A percentile compares a stretch with the other conserved stretches of the same genome.
Evolutionary conservation across 2,797 vertebrate species (phyloP).

Genomic region (Argyrosomus regius): DNA sequence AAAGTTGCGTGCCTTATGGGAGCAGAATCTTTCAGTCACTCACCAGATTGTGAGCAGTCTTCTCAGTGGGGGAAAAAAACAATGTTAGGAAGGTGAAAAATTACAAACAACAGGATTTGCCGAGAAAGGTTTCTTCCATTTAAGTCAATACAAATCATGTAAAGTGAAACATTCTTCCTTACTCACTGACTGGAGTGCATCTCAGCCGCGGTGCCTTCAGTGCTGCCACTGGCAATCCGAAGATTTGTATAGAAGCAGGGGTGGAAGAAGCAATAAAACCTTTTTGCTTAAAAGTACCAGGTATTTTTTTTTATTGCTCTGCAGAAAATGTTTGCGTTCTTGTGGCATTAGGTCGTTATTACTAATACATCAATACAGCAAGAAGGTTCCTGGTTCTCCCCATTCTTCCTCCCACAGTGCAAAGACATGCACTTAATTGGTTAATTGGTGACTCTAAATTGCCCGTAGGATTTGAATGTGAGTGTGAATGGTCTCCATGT

Average conservation of each 20-base stretch:
- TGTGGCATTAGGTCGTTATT: too few species aligned
- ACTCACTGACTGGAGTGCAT: neutral
- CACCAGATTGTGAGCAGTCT: neutral
- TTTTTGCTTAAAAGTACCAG: neutral
- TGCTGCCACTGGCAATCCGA: neutral
- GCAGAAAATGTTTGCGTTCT: too few species aligned
- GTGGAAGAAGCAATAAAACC: neutral
- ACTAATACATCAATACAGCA: too few species aligned
- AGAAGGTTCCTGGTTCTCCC: too few species aligned
- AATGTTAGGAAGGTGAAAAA: neutral
- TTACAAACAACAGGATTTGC: neutral
- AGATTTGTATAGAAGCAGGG: neutral
- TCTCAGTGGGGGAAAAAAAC: neutral
- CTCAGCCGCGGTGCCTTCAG: neutral
- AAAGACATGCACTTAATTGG: too few species aligned
- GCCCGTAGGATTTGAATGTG: too few species aligned
- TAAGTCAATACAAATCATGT: neutral
- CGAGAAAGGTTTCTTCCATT: neutral
- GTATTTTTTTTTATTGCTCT: too few species aligned
- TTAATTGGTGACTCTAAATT: too few species aligned
- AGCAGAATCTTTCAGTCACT: neutral
- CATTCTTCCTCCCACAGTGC: too few species aligned
- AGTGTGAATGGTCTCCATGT: too few species aligned
- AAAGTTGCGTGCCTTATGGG: neutral
- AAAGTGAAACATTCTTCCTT: neutral